Percentiles rank a stretch among this genome's conserved stretches.
Evolutionary conservation across 2,113 vertebrate species (phyloP).

Genomic region (Ellobius talpinus): DNA sequence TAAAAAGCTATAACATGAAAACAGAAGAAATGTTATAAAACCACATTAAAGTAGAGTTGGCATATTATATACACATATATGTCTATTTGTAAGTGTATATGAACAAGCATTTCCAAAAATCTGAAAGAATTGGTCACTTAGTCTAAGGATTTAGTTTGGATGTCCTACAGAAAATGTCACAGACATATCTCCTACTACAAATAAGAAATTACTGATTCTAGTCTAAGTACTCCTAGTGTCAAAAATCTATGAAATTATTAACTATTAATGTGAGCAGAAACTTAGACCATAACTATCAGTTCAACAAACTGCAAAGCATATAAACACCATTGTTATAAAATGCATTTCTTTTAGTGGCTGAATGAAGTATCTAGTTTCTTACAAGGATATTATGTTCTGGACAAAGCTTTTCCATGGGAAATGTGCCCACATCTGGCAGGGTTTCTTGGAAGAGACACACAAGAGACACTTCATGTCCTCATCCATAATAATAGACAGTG

Average conservation of each 20-base stretch:
- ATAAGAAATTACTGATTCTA: constrained; percentile 58
- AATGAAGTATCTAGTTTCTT: neutral
- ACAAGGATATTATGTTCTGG: neutral
- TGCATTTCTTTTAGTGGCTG: constrained; percentile 30
- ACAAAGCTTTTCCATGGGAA: constrained; percentile 40
- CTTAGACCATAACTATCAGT: neutral
- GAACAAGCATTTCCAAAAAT: constrained; percentile 41
- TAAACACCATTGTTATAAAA: constrained; percentile 1
- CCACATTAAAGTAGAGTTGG: constrained; percentile 52
- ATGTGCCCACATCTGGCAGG: neutral
- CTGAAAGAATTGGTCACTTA: constrained; percentile 59
- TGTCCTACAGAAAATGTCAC: constrained; percentile 53
- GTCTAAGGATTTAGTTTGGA: constrained; percentile 30
- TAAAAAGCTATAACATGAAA: constrained; percentile 57
- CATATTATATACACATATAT: neutral
- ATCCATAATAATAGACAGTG: constrained; percentile 1
- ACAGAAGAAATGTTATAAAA: constrained; percentile 46
- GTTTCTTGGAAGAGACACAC: constrained; percentile 10
- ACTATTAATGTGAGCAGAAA: constrained; percentile 17
- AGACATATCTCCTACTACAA: constrained; percentile 40
- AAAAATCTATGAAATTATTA: constrained; percentile 47
- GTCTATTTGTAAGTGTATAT: neutral
- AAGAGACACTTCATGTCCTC: neutral
- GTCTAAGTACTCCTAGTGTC: neutral
- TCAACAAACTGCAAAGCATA: neutral